Conservation (phyloP, 2,797 vertebrate species). For the Falco peregrinus region DNA sequence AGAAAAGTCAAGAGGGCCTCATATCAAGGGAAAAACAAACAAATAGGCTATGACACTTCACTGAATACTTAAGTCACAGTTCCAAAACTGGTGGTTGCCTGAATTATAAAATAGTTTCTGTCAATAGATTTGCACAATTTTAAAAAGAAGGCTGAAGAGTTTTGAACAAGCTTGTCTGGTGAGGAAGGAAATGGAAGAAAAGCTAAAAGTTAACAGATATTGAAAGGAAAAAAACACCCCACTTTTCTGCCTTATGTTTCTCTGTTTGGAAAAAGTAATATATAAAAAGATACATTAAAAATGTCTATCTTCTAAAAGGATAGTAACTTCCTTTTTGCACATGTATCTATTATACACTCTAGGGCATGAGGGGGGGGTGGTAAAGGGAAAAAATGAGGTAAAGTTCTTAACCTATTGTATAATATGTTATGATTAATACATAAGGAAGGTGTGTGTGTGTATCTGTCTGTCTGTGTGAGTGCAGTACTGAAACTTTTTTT, state of each 20-base stretch:
- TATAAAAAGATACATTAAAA: neutral
- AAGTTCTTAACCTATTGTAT: neutral
- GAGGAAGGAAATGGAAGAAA: neutral
- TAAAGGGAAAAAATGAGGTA: neutral
- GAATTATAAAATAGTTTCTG: neutral
- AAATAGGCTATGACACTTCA: neutral
- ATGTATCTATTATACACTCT: neutral
- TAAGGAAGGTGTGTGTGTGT: accelerated
- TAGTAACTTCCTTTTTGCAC: neutral
- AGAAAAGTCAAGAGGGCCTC: neutral
- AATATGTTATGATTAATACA: neutral
- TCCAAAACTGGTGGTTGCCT: accelerated
- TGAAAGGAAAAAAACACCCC: neutral
- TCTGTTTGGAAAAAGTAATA: neutral
- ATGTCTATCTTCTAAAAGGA: neutral
- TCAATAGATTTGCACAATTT: too few relatives aligned
- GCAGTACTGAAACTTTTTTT: neutral
- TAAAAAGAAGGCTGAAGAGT: neutral
- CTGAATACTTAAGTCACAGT: neutral
- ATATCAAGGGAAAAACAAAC: neutral
- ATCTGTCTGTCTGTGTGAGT: too few relatives aligned
- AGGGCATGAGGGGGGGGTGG: accelerated
- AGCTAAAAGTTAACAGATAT: neutral
- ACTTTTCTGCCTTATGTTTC: neutral
- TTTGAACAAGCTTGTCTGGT: neutral